Base-by-base conservation (phyloP, 2,113 vertebrate genomes). In the Pomatostomus ruficeps region DNA sequence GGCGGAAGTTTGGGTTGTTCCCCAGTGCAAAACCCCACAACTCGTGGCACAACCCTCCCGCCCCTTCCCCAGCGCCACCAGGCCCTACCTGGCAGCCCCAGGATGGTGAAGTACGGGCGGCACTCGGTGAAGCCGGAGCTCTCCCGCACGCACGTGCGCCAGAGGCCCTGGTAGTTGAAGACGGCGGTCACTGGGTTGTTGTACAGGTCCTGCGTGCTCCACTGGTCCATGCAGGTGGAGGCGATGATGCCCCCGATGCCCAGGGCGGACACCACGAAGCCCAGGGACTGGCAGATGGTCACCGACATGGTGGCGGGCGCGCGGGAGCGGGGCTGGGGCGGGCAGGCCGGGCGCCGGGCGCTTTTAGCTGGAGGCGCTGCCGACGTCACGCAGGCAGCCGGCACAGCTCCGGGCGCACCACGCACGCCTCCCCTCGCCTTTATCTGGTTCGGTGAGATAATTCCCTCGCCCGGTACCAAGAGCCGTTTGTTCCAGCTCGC, bases 81-180 rank as follows among this genome's bases (percentile, higher is more conserved):
- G 45, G 6, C 33, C 98, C 96, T 98, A 99, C 99, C 98, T 98
- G 99, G 99, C 81, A 99, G 97, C 42, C 99, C 99, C 83, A 99
- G 97, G 74, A 99, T 98, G 93, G 99, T 99, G 96, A 98, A 98
- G 94, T 99, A 99, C 0, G 98, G 98, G 0, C 99, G 98, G 89
- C 99, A 99, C 49, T 99, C 99, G 0, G 99, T 99, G 97, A 99
- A 98, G 38, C 99, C 99, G 0, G 98, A 99, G 91, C 98, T 99
- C 78, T 99, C 98, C 15, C 97, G 97, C 11, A 98, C 98, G 0
- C 99, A 99, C 1, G 98, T 99, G 72, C 98, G 98, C 99, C 99
- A 99, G 35, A 99, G 98, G 24, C 99, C 99, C 35, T 98, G 98
- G 89, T 98, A 99, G 91, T 98, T 98, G 97, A 97, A 99, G 5